A percentile compares a stretch with the other conserved stretches of the same genome.
These are phyloP conservation scores for Bubo bubo DNA, from an alignment of 2,113 vertebrate genomes.

Conservation along the genomic window DNA sequence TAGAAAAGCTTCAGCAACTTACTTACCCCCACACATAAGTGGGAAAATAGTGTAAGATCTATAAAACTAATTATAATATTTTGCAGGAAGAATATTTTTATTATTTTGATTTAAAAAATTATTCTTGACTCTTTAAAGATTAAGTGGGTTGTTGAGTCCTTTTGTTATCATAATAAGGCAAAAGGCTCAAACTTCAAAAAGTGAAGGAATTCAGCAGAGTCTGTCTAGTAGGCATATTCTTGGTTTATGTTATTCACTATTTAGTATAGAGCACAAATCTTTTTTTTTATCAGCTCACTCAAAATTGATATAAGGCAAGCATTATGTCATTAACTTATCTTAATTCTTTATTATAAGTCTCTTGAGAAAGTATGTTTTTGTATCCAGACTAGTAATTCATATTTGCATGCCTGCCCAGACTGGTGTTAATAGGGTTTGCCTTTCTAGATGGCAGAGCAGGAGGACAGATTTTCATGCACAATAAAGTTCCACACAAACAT, in stretches of 20 bases:
- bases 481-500: neutral
- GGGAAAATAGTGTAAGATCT: neutral
- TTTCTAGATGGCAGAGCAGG: neutral
- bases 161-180: neutral
- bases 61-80: neutral
- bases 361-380: neutral
- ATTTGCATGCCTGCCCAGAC: neutral
- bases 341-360: neutral
- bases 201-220: neutral
- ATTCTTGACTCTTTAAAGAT: neutral
- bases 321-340: neutral
- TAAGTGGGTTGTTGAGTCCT: neutral
- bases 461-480: neutral
- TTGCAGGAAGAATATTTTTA: neutral
- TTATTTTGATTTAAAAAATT: neutral
- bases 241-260: neutral
- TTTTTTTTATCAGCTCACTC: neutral
- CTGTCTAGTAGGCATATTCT: neutral
- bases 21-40: neutral
- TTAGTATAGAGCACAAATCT: neutral
- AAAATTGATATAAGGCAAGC: neutral
- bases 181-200: neutral
- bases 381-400: neutral
- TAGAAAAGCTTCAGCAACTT: neutral
- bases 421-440: neutral